phyloP scores from a whole-genome alignment of 2,797 vertebrate species.

The Chlorospingus flavigularis region DNA sequence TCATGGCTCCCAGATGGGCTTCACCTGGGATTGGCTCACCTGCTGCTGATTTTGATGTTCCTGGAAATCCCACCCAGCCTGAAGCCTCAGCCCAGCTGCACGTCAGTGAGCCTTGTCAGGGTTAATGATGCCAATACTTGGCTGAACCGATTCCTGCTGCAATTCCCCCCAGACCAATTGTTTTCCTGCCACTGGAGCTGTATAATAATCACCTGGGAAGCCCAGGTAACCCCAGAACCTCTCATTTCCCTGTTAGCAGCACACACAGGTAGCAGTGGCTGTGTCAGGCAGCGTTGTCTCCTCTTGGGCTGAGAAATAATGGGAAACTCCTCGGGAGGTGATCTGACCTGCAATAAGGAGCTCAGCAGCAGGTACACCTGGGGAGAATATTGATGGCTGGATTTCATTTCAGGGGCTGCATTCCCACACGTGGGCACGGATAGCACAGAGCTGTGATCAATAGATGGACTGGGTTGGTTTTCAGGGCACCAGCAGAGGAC shows the following conservation, averaged over 20 bases:
- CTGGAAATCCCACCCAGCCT: background rate
- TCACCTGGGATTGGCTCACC: background rate
- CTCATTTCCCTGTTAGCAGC: background rate
- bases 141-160: background rate
- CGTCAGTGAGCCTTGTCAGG: accelerated
- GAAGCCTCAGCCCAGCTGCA: background rate
- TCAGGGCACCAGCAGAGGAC: background rate
- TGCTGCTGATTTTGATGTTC: background rate
- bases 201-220: background rate
- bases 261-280: background rate
- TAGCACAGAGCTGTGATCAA: background rate
- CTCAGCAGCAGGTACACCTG: background rate
- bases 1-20: accelerated
- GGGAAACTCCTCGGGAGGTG: background rate
- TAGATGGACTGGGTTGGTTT: background rate
- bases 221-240: background rate
- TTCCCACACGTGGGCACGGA: background rate
- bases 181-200: background rate
- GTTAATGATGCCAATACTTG: background rate
- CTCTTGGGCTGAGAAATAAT: background rate
- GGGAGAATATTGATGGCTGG: constrained; percentile 16
- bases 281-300: accelerated
- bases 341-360: background rate
- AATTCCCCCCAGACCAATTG: background rate
- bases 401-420: background rate